Base-by-base conservation (phyloP, 2,888 invertebrate species). In the Eulithis testata region DNA sequence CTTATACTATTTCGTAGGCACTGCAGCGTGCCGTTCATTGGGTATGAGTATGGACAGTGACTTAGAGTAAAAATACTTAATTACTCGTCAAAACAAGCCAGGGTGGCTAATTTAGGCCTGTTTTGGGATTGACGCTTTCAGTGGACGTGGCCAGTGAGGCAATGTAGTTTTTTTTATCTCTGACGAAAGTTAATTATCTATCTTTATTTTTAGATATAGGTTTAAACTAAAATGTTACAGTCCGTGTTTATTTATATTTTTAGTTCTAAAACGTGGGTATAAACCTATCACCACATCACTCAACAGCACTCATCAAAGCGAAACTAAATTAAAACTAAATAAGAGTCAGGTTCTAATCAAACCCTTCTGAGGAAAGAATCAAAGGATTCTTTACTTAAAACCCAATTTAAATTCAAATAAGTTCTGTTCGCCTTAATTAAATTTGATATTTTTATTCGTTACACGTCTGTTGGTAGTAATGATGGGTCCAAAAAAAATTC, bases 401-500 rank as follows among this genome's bases (percentile, higher is more conserved):
- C 37, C 36, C 37, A 52, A 52, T 52, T 37, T 40, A 6, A 40
- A 53, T 53, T 14, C 40, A 14, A 53, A 53, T 53, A 52, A 12
- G 52, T 12, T 53, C 2, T 8, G 5, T 37, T 14, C 11, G n/a
- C 11, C 53, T 14, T 40, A 53, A 53, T 53, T 40, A 53, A 53
- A 37, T 52, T 52, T 14, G 40, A 4, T 53, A 40, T 53, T 53
- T 12, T 53, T 53, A 53, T 53, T 53, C 40, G 11, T 36, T 14
- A 40, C 53, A 11, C 53, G 52, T 37, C 11, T 12, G 37, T 52
- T 40, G 21, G 6, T 43, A 4, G 37, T 8, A 37, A 7, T 37
- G 21, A 21, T 37, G 37, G 37, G 37, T 5, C 5, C 8, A 37
- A 37, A 37, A 37, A 21, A 21, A 21, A 21, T 21, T 1, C 2